These are phyloP conservation scores for Oryctolagus cuniculus DNA, from an alignment of 2,113 vertebrate genomes.

Conservation along the genomic window mOryCun1.1 NC_091441.1:35074501-35075000, in stretches of 20 bases:
- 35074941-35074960: neutral
- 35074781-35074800: conserved; percentile 28
- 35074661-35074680: conserved; percentile 4
- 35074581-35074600: neutral
- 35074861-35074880: neutral
- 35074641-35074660: neutral
- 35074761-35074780: neutral
- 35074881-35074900: no score
- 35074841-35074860: neutral
- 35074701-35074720: neutral
- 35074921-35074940: neutral
- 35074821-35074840: neutral
- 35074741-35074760: conserved; percentile 3
- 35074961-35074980: neutral
- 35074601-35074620: conserved; percentile 9
- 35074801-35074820: neutral
- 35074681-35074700: conserved; percentile 55
- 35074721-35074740: neutral
- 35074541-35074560: neutral
- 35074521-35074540: neutral
- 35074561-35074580: conserved; percentile 31
- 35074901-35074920: neutral
- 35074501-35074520: neutral
- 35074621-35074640: conserved; percentile 5
- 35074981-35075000: neutral